Base-by-base conservation (phyloP, 2,113 vertebrate genomes). In the Phyllostomus discolor region DNA sequence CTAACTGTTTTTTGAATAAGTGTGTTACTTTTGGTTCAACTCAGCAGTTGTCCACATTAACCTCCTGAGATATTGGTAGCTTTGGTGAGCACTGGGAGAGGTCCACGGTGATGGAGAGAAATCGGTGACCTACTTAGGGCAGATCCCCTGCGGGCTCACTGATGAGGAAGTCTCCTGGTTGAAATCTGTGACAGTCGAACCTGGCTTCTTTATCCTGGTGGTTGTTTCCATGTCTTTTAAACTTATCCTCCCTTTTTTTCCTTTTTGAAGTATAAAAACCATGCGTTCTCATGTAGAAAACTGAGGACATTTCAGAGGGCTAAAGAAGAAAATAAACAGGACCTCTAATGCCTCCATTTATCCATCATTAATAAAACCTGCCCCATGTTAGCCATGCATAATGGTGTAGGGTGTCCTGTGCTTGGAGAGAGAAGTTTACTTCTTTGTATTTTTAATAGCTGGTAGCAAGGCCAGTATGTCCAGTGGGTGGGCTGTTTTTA, bases 71-170 rank as follows among this genome's bases (percentile, higher is more conserved):
- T 75, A 20, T 31, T 83, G 81, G 96, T 81, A 81, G 88, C 90
- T 94, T 82, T 62, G 95, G 80, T 70, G 88, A 89, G 69, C 94
- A 48, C 92, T 95, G 96, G 93, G 91, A 69, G 76, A 95, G 82
- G 95, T 70, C 75, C 43, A 59, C 89, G 0, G 33, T 46, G 94
- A 43, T 69, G 31, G 78, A 91, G 76, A 59, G 90, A 90, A 91
- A 92, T 96, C 69, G 1, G 89, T 91, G 95, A 95, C 94, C 95
- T 95, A 96, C 93, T 96, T 97, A 96, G 67, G 62, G 69, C 14
- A 19, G 54, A 75, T 93, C 52, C 80, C 88, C 95, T 80, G 69
- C 75, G 41, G 95, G 64, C 22, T 35, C 5, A 0, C 73, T 46
- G 70, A 57, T 70, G 57, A 92, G 67, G 50, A 75, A 85, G 43